Base-by-base conservation (phyloP, 2,888 invertebrate genomes). In the Phytoseiulus persimilis region DNA sequence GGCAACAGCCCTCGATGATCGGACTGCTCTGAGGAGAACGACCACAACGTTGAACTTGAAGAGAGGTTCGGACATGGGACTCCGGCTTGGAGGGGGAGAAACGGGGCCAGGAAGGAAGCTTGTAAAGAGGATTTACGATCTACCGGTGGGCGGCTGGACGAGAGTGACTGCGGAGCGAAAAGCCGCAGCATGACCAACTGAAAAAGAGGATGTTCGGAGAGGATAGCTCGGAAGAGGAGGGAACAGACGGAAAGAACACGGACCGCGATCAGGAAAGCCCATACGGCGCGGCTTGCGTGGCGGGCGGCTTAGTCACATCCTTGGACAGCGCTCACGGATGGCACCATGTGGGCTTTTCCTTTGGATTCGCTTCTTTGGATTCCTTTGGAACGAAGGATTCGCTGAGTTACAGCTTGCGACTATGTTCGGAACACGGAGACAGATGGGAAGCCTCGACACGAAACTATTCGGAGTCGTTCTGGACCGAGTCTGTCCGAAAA, bases 121-220 rank as follows among this genome's bases (percentile, higher is more conserved):
- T 65, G 65, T 65, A 65, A 65, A 65, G 65, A 65, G 65, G 65
- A 65, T 65, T 65, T 65, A 65, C 65, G 65, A 65, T 65, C 65
- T 65, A 65, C 65, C 65, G 65, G 65, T 65, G 65, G 65, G 18
- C 65, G 65, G 65, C 65, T 65, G 65, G 18, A 65, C 65, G 65
- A 28, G 65, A 65, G 65, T 65, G 65, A 65, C 65, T 65, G 65
- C 65, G 28, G 5, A 18, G 18, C 65, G 65, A 65, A 23, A 65
- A 65, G 65, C 65, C 65, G 65, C 65, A 65, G 65, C 65, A 65
- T 65, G 65, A 65, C 11, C 65, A 2, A 23, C 65, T 65, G 65
- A 23, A 65, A 65, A 65, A 65, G 28, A 65, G 14, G 46, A 46
- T 46, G 46, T 14, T 46, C 9, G 14, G 46, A 46, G 46, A 46